Conservation (phyloP, 2,113 vertebrate species). For the Actenoides lindsayi region DNA sequence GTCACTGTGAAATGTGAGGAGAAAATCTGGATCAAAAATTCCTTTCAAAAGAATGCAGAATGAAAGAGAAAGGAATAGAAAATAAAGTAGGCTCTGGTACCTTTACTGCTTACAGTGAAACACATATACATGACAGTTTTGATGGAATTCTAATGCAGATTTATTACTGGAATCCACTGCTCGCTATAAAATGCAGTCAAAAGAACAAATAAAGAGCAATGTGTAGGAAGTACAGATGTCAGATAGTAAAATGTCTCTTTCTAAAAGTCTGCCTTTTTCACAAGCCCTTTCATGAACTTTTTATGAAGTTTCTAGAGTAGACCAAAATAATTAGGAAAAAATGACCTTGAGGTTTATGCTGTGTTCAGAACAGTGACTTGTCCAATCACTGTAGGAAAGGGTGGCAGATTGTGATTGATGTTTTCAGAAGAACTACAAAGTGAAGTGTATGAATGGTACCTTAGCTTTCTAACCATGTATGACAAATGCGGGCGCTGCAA, state of each 20-base stretch:
- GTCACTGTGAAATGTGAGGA: neutral
- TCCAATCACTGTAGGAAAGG: constrained; percentile 30
- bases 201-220: constrained; percentile 30
- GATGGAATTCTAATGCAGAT: neutral
- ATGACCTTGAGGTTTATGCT: constrained; percentile 66
- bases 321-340: constrained; percentile 66
- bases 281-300: constrained; percentile 24
- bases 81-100: neutral
- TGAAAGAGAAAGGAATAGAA: neutral
- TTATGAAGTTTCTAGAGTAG: constrained; percentile 45
- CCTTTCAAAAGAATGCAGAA: neutral
- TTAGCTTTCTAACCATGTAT: constrained; percentile 49
- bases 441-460: constrained; percentile 42
- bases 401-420: constrained; percentile 63
- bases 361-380: constrained; percentile 53
- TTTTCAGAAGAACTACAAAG: constrained; percentile 63
- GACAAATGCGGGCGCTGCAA: constrained; percentile 3
- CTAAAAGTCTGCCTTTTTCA: neutral
- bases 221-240: neutral
- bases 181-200: constrained; percentile 3
- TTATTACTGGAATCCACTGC: neutral
- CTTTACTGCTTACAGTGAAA: neutral
- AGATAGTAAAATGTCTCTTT: constrained; percentile 13
- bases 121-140: neutral
- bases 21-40: neutral